Evolutionary conservation across 1,140 invertebrate species (phyloP).

Genomic region (Lutraria rhynchaena): DNA sequence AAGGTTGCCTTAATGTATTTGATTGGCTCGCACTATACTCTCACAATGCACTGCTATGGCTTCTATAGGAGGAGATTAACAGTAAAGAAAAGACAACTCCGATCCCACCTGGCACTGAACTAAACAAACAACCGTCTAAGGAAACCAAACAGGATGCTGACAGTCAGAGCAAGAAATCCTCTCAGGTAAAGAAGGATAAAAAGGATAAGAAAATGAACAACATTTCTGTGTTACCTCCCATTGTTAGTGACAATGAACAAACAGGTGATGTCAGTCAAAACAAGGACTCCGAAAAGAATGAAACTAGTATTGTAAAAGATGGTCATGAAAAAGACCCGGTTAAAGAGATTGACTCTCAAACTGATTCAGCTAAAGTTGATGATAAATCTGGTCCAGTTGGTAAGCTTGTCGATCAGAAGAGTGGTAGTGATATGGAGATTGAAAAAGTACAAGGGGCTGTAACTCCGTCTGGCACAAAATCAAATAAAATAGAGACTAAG

Average conservation of each 20-base stretch:
- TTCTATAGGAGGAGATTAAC: slow-evolving; percentile 43
- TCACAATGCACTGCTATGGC: slow-evolving; percentile 40
- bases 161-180: slow-evolving; percentile 7
- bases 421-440: neutral
- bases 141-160: slow-evolving; percentile 36
- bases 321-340: slow-evolving; percentile 38
- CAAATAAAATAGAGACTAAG: neutral
- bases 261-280: neutral
- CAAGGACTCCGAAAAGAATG: neutral
- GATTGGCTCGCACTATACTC: too few relatives aligned
- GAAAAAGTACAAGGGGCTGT: neutral
- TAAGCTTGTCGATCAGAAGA: neutral
- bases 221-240: slow-evolving; percentile 15
- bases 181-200: slow-evolving; percentile 34
- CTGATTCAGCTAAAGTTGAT: neutral
- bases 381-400: neutral
- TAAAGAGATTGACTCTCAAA: slow-evolving; percentile 11
- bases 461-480: neutral
- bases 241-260: neutral
- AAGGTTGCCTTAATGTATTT: too few relatives aligned
- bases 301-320: slow-evolving; percentile 3
- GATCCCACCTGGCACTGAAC: slow-evolving; percentile 41
- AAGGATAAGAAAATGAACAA: slow-evolving; percentile 21
- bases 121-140: slow-evolving; percentile 47
- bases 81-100: slow-evolving; percentile 54